These are phyloP conservation scores for Dolichotis patagonum DNA, from an alignment of 2,113 vertebrate species.

Conservation along the genomic window DNA sequence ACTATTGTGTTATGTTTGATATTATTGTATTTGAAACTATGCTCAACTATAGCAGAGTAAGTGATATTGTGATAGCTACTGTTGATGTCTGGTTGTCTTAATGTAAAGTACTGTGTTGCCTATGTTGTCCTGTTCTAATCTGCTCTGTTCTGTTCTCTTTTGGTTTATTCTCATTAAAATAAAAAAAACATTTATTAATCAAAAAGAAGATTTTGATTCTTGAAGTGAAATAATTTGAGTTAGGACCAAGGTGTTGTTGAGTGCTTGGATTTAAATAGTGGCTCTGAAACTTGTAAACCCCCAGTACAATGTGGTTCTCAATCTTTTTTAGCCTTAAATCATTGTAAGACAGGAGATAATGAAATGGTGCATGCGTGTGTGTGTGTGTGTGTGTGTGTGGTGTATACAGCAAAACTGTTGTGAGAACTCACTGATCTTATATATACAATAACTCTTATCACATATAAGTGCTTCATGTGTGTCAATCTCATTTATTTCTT, in stretches of 20 bases:
- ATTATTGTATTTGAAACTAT: no score
- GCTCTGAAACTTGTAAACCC: background rate
- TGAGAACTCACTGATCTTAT: rapidly evolving
- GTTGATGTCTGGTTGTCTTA: no score
- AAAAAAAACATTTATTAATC: no score
- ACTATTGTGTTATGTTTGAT: no score
- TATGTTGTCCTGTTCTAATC: no score
- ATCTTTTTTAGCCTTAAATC: background rate
- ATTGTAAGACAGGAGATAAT: no score
- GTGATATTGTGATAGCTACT: no score
- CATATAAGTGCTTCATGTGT: rapidly evolving
- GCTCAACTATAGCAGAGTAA: no score
- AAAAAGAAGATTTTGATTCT: background rate
- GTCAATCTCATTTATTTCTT: rapidly evolving
- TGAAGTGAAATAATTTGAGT: rapidly evolving
- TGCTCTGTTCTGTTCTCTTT: no score
- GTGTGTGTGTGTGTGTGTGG: background rate
- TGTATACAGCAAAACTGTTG: background rate
- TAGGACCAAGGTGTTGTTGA: background rate
- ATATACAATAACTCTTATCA: rapidly evolving
- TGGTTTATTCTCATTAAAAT: no score
- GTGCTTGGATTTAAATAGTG: background rate
- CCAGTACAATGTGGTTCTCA: rapidly evolving
- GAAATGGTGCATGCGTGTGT: rapidly evolving
- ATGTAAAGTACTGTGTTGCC: no score